Evolutionary conservation across 1,140 invertebrate species (phyloP), one percentile per base, ranked within the genome.

Genomic region (Vanessa atalanta): DNA sequence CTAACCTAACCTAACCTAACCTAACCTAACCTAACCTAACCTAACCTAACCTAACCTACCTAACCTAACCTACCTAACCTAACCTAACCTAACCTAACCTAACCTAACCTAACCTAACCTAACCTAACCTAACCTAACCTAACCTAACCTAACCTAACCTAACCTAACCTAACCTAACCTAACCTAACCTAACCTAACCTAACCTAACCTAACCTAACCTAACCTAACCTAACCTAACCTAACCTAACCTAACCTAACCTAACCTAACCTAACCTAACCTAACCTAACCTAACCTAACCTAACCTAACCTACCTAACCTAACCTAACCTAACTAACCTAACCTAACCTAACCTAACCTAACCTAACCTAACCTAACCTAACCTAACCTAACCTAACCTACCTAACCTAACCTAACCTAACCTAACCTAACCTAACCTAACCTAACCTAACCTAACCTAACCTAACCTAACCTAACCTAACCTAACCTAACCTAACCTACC

Each of bases 161-260:
- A 63, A 63, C 61, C 61, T 63, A 63, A 63, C 61, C 61, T 63
- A 63, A 63, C 61, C 61, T 63, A 63, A 63, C 61, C 61, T 63
- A 63, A 63, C 61, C 61, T 31, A 31, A 63, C 61, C 61, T 63
- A 63, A 63, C 61, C 77, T 81, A 86, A 83, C 85, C 75, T 63
- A 63, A 63, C 61, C 61, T 63, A 63, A 63, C 61, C 61, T 63
- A 63, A 63, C 61, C 61, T 63, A 63, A 63, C 61, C 61, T 63
- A 63, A 63, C 60, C 15, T n/a, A n/a, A 31, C 16, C 60, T 63
- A 63, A 63, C 61, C 75, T 72, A 68, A 72, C 70, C 75, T 72
- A 72, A 72, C 63, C 61, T 63, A 63, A 63, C 61, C 61, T 63
- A 63, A 63, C 61, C 61, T 63, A 63, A 63, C 61, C 61, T 63